Evolutionary conservation across 2,888 invertebrate species (phyloP), one percentile per base, ranked within the genome.

Genomic region (Drosophila meridiana): DNA sequence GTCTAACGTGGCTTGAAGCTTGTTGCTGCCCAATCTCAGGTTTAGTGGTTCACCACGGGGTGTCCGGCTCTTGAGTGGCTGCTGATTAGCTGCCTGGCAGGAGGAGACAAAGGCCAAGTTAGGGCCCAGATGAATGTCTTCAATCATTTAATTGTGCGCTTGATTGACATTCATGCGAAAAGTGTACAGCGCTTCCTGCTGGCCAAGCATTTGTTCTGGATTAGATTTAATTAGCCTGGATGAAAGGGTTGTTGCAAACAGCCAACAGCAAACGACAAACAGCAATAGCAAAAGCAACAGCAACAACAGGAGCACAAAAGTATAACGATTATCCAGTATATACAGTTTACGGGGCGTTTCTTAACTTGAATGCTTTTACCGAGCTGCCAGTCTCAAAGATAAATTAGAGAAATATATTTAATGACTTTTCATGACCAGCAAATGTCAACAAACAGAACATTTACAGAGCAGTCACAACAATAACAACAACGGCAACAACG

Each of bases 391-490:
- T 68, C 64, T 32, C 65, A 76, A 81, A 88, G 76, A 82, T 87
- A 88, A 84, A 88, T 82, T 87, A 78, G 86, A 80, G 81, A 82
- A 89, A 77, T 82, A 83, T 75, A 82, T 80, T 83, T 85, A 88
- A 85, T 89, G 87, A 89, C 85, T 89, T 85, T 87, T 82, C 87
- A 82, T 87, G 89, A 85, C 87, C 86, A 86, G 86, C 86, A 87
- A 87, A 81, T 87, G 86, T 87, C 86, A 87, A 87, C 86, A 81
- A 85, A 83, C 74, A 70, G 81, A 85, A 80, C 82, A 84, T 82
- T 84, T 81, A 86, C 75, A 71, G 69, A 73, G 73, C 70, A 72
- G 71, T 75, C 83, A 80, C 78, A 78, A 75, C 76, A 69, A 68
- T 34, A 59, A 47, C 47, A 66, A 45, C 55, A 62, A 50, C 50